Evolutionary conservation across 1,140 invertebrate species (phyloP).

Genomic region (Lucilia sericata): DNA sequence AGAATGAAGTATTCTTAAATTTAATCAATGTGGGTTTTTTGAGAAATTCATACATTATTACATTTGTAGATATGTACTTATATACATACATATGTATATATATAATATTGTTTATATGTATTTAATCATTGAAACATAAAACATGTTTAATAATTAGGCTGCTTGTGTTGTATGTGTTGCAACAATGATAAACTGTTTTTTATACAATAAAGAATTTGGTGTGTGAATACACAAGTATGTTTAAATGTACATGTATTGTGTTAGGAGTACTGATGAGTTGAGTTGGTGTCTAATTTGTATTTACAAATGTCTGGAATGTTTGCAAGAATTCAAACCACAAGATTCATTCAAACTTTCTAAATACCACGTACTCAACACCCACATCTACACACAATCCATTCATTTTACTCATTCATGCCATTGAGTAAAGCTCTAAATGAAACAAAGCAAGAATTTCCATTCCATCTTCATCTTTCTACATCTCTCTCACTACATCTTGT

Average conservation of each 20-base stretch:
- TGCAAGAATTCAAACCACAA: constrained; percentile 19
- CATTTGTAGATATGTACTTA: background rate
- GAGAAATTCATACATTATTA: background rate
- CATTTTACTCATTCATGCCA: background rate
- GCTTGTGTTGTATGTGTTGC: background rate
- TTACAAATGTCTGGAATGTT: background rate
- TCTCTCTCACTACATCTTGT: background rate
- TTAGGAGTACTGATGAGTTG: background rate
- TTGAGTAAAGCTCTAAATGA: background rate
- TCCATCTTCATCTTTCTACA: background rate
- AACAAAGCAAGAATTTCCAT: background rate
- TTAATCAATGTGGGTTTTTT: background rate
- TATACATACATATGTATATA: background rate
- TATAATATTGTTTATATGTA: background rate
- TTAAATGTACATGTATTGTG: background rate
- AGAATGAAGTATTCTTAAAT: background rate
- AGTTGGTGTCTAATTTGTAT: constrained; percentile 8
- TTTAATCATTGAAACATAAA: constrained; percentile 25
- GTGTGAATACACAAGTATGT: background rate
- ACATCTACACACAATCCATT: background rate
- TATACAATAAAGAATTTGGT: background rate
- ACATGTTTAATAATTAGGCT: constrained; percentile 12
- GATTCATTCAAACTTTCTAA: background rate
- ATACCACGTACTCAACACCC: background rate
- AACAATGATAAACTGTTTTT: constrained; percentile 12